A percentile compares a stretch with the other conserved stretches of the same genome.
Evolutionary conservation across 2,113 vertebrate genomes (phyloP).

Genomic region (Mobula birostris): DNA sequence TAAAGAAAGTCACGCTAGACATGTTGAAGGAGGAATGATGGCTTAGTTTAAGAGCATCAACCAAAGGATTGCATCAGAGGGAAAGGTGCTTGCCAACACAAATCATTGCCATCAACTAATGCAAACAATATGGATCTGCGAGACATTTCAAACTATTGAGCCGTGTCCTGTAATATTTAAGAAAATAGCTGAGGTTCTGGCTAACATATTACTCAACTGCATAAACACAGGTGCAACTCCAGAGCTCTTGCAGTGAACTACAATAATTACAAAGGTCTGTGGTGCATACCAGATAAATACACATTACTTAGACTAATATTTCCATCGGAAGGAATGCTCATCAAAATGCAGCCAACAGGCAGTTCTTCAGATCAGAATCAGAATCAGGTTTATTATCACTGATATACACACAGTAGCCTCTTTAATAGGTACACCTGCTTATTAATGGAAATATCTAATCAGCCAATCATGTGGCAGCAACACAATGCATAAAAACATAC

Average conservation of each 20-base stretch:
- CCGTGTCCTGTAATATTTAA: not conserved
- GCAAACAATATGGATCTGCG: not conserved
- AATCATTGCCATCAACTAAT: not conserved
- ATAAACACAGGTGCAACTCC: not conserved
- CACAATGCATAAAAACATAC: no score
- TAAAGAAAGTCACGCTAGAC: not conserved
- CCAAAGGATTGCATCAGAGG: not conserved
- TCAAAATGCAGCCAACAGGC: not conserved
- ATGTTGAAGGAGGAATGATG: not conserved
- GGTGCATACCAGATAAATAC: not conserved
- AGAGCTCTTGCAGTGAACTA: not conserved
- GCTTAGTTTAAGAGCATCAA: not conserved
- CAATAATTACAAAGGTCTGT: not conserved
- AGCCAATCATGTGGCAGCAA: no score
- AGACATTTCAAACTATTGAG: not conserved
- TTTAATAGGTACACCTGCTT: no score
- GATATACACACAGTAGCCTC: no score
- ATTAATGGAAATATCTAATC: no score
- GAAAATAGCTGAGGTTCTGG: not conserved
- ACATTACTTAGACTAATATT: not conserved
- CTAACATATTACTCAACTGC: not conserved
- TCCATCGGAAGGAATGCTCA: not conserved
- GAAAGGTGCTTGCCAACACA: conserved; percentile 19
- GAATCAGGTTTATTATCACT: no score
- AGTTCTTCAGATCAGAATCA: no score